Evolutionary conservation across 1,140 invertebrate genomes (phyloP).

Genomic region (Zelostemma sp.): DNA sequence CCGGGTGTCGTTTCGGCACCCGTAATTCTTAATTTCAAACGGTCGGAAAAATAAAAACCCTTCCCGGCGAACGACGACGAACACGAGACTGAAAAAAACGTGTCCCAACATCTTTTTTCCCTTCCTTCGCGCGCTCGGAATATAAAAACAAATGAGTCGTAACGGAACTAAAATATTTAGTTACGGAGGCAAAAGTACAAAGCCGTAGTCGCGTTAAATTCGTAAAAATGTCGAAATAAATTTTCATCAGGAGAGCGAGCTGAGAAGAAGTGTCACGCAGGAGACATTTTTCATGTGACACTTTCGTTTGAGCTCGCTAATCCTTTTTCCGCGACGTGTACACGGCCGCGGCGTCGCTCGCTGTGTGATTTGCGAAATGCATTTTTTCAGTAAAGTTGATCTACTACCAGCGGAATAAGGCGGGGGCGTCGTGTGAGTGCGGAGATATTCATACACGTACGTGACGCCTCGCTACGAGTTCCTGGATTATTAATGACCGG

Average conservation of each 20-base stretch:
- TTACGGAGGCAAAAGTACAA: too few relatives aligned
- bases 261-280: conserved; percentile 25
- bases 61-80: too few relatives aligned
- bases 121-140: too few relatives aligned
- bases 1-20: conserved; percentile 7
- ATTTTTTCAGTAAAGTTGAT: conserved; percentile 44
- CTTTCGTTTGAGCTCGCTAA: conserved; percentile 40
- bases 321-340: conserved; percentile 35
- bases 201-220: too few relatives aligned
- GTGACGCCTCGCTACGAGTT: conserved; percentile 48
- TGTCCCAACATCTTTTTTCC: not conserved
- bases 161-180: too few relatives aligned
- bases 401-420: conserved; percentile 2
- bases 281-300: conserved; percentile 35
- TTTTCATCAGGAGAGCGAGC: conserved; percentile 39
- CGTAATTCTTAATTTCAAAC: not conserved
- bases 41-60: not conserved
- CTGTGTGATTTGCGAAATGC: conserved; percentile 40
- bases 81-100: not conserved
- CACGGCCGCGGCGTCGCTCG: conserved; percentile 1
- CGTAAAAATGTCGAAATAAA: conserved; percentile 21
- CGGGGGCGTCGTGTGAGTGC: conserved; percentile 19
- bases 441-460: conserved; percentile 35
- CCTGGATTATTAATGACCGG: conserved; percentile 61
- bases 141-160: too few relatives aligned